These are phyloP conservation scores for Brachyhypopomus gauderio DNA, from an alignment of 2,113 vertebrate genomes.

Conservation along the genomic window DNA sequence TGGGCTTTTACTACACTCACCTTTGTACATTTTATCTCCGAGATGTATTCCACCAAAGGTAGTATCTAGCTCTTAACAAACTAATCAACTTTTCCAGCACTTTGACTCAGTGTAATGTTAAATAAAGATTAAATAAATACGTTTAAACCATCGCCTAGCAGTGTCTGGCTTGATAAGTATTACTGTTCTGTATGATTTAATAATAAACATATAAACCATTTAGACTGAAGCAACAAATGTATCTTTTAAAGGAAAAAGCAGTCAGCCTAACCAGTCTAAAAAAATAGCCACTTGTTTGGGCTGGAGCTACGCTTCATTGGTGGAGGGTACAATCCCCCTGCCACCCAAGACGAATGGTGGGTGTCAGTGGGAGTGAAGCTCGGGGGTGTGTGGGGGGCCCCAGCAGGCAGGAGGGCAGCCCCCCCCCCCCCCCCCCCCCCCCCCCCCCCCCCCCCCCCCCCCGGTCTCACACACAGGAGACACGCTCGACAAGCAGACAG, in stretches of 20 bases:
- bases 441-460: too few species aligned
- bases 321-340: neutral
- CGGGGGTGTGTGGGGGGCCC: conserved; percentile 11
- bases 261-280: neutral
- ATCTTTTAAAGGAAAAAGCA: conserved; percentile 2
- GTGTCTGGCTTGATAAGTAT: neutral
- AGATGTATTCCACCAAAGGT: neutral
- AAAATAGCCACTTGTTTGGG: neutral
- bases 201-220: neutral
- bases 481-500: conserved; percentile 31
- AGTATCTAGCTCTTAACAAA: neutral
- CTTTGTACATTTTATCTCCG: neutral
- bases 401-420: conserved; percentile 41
- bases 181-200: neutral
- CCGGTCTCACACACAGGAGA: conserved; percentile 16
- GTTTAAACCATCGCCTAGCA: neutral
- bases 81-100: neutral
- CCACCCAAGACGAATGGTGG: conserved; percentile 36
- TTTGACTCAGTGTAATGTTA: neutral
- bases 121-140: too few species aligned
- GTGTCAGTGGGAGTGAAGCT: conserved; percentile 32
- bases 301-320: neutral
- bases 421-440: too few species aligned
- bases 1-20: neutral
- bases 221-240: neutral